Conservation (phyloP, 1,140 invertebrate genomes). For the Brachionus sp. region DNA sequence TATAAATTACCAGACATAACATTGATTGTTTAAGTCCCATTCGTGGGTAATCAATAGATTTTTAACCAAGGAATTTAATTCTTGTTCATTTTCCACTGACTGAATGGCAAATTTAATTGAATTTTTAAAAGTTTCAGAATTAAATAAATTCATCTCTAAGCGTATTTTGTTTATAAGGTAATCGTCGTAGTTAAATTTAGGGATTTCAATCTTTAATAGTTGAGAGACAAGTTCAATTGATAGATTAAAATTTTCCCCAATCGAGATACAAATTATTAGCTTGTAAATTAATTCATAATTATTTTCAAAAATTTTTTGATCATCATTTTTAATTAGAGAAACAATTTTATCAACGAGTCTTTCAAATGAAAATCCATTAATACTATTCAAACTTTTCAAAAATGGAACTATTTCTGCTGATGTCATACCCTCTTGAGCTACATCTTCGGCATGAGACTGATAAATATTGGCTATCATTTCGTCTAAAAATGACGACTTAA, state of each 20-base stretch:
- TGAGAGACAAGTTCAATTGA: background rate
- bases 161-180: background rate
- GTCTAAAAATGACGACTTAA: background rate
- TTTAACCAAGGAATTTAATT: background rate
- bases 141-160: background rate
- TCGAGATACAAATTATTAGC: background rate
- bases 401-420: background rate
- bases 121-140: background rate
- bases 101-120: background rate
- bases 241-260: background rate
- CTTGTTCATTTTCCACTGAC: background rate
- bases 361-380: background rate
- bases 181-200: background rate
- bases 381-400: slow-evolving; percentile 15
- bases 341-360: background rate
- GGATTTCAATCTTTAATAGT: background rate
- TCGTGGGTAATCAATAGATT: background rate
- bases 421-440: background rate
- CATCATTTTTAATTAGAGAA: background rate
- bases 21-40: slow-evolving; percentile 16
- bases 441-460: background rate
- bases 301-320: background rate
- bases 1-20: background rate
- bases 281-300: slow-evolving; percentile 16
- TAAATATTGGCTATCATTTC: slow-evolving; percentile 12